Evolutionary conservation across 2,113 vertebrate genomes (phyloP).

Genomic region (Ctenodactylus gundi): DNA sequence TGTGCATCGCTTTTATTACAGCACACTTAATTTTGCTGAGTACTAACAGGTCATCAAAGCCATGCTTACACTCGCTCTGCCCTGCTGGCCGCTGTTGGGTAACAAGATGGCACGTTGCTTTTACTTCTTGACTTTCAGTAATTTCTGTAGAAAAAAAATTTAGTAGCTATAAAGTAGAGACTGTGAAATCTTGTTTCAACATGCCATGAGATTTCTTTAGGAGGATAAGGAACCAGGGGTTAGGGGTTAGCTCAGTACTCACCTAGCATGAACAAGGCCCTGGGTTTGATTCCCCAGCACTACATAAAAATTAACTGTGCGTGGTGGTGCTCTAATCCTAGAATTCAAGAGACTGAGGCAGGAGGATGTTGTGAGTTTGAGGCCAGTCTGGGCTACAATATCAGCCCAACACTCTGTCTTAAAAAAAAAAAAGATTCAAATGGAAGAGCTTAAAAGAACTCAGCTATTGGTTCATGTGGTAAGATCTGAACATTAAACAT

Average conservation of each 20-base stretch:
- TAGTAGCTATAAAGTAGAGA: not conserved
- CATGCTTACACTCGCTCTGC: not conserved
- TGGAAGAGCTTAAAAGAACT: not conserved
- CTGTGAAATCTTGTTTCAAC: not conserved
- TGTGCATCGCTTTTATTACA: not conserved
- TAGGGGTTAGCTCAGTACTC: no score
- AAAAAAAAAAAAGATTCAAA: no score
- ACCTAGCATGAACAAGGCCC: no score
- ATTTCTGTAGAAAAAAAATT: not conserved
- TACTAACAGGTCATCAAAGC: not conserved
- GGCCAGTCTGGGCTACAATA: no score
- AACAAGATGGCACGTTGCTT: not conserved
- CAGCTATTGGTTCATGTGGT: not conserved
- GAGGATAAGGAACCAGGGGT: no score
- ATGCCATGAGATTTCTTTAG: no score
- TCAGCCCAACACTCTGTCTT: no score
- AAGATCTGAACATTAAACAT: not conserved
- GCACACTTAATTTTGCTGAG: not conserved
- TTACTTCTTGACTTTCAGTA: conserved; percentile 9
- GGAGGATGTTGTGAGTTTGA: no score
- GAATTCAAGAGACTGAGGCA: no score
- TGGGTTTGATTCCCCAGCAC: no score
- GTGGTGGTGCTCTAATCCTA: no score
- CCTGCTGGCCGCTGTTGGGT: not conserved
- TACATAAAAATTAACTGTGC: no score